Evolutionary conservation across 2,888 invertebrate species (phyloP).

Genomic region (Cheilosia soror): DNA sequence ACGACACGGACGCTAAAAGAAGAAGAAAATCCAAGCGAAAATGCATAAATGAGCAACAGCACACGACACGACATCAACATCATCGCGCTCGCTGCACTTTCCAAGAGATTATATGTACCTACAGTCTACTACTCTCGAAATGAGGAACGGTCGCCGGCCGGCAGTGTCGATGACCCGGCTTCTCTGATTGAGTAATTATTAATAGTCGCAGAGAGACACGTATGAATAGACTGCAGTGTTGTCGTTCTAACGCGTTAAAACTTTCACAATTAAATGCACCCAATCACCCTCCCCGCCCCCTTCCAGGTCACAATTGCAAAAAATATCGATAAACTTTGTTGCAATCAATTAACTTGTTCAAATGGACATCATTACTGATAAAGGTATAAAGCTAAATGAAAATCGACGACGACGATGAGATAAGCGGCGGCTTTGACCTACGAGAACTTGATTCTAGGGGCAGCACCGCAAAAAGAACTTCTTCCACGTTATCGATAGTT

Average conservation of each 20-base stretch:
- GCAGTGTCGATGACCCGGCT: constrained; percentile 63
- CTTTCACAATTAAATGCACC: constrained; percentile 16
- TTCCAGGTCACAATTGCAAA: neutral
- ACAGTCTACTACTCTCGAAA: constrained; percentile 49
- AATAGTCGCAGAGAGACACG: constrained; percentile 64
- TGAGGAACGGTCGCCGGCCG: constrained; percentile 14
- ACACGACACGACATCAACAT: constrained; percentile 53
- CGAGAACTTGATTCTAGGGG: constrained; percentile 41
- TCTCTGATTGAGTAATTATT: constrained; percentile 74
- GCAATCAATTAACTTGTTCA: constrained; percentile 43
- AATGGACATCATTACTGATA: neutral
- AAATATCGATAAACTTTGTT: constrained; percentile 18
- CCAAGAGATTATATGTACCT: constrained; percentile 8
- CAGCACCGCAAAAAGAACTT: constrained; percentile 7
- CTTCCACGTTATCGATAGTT: constrained; percentile 22
- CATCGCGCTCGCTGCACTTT: constrained; percentile 34
- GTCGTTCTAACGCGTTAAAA: constrained; percentile 16
- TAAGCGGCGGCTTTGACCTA: constrained; percentile 57
- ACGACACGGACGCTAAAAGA: constrained; percentile 13
- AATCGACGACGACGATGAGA: neutral
- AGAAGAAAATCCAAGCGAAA: constrained; percentile 28
- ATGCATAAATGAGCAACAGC: constrained; percentile 33
- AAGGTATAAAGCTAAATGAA: neutral
- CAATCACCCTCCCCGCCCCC: neutral
- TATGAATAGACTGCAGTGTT: too few species aligned